Evolutionary conservation across 2,797 vertebrate genomes (phyloP), one percentile per base, ranked within the genome.

Genomic region (Cirrhinus mrigala): DNA sequence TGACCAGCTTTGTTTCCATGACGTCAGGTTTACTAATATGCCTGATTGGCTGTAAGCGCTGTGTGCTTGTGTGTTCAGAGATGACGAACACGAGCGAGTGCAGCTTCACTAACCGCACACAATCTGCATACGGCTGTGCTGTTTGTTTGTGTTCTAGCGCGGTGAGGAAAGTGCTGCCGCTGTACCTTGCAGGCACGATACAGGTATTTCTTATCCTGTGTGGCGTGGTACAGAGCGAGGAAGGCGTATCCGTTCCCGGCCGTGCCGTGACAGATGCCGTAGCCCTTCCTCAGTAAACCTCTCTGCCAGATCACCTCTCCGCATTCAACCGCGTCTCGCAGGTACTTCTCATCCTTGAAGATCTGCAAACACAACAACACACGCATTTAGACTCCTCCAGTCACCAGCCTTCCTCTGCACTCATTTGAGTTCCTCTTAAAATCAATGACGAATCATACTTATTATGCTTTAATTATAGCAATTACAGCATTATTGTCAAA

Each of bases 341-440:
- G 84, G 90, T 99, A 99, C 87, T 99, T 99, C 54, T 99, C 98
- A 81, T 99, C 98, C 90, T 97, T 97, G 89, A 99, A 99, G 46
- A 96, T 93, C 98, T 99, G 88, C 40, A 73, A 71, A 69, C 54
- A 82, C 44, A 60, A 9, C 3, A 1, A 24, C 56, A 27, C 20
- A 64, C 54, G 0, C 12, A 78, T 58, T 58, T 8, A 40, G 1
- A 58, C 29, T 12, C 15, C 3, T 15, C 3, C 56, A 20, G 33
- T 20, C 16, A 27, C 14, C 48, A 54, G 24, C 16, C 20, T 16
- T 40, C 29, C 9, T 3, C 48, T 14, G 22, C 48, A 60, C n/a
- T n/a, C n/a, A n/a, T n/a, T n/a, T 33, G 33, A 33, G 33, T 33
- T 33, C 14, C 37, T 24, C 16, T 4, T 40, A 14, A 20, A 11